Conservation (phyloP, 2,113 vertebrate species). For the Megaleporinus macrocephalus region DNA sequence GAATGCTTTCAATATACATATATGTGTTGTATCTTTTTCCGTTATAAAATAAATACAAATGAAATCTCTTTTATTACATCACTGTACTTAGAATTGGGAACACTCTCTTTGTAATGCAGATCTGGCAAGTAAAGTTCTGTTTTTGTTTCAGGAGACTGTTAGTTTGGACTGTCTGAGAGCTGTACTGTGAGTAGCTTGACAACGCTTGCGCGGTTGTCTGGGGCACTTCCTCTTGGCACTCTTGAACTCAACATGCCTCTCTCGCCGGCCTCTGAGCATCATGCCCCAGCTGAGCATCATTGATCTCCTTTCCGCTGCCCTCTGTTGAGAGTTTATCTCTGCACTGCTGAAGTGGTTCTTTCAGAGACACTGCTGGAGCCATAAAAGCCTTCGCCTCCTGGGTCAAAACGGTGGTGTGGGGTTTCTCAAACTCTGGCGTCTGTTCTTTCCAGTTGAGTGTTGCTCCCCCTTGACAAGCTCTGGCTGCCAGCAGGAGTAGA, state of each 20-base stretch:
- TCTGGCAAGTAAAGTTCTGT: constrained; percentile 54
- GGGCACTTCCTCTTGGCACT: constrained; percentile 32
- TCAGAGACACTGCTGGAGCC: constrained; percentile 36
- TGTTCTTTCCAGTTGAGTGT: constrained; percentile 54
- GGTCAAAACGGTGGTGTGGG: constrained; percentile 50
- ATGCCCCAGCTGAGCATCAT: constrained; percentile 48
- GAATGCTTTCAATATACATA: constrained; percentile 71
- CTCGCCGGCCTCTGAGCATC: constrained; percentile 52
- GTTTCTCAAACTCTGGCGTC: constrained; percentile 52
- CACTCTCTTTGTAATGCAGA: constrained; percentile 44
- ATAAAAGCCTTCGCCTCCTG: constrained; percentile 65
- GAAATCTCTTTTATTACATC: constrained; percentile 59
- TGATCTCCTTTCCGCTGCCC: constrained; percentile 47
- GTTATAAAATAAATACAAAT: constrained; percentile 84
- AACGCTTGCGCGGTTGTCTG: constrained; percentile 34
- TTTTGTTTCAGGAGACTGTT: constrained; percentile 44
- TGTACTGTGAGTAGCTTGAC: constrained; percentile 45
- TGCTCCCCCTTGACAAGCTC: constrained; percentile 60
- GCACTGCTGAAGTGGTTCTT: constrained; percentile 33
- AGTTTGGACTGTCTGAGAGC: constrained; percentile 35
- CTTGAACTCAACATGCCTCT: constrained; percentile 48
- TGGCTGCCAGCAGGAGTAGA: constrained; percentile 78
- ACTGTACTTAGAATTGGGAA: constrained; percentile 50
- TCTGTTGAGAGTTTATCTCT: constrained; percentile 40
- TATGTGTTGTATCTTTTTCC: constrained; percentile 64